A percentile compares a stretch with the other conserved stretches of the same genome.
Conservation (phyloP, 23 tunicate species). For the Phallusia fumigata region DNA sequence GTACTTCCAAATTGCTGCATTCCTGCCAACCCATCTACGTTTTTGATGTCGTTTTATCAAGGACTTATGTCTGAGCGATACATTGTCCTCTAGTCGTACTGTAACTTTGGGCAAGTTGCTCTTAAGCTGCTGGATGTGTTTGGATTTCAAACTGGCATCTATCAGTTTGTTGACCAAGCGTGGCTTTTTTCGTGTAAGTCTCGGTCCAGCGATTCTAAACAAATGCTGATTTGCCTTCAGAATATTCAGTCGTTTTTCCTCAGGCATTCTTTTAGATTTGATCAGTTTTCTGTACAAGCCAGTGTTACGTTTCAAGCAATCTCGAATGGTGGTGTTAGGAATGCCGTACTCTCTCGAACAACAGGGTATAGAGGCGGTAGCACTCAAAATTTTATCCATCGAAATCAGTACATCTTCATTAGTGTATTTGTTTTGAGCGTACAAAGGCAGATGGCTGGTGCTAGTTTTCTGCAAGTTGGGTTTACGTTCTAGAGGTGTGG, state of each 20-base stretch:
- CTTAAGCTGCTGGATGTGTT: background rate
- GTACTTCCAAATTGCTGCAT: background rate
- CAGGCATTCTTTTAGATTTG: background rate
- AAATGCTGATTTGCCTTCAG: background rate
- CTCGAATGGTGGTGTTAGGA: constrained; percentile 41
- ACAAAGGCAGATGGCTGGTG: background rate
- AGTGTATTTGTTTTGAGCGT: background rate
- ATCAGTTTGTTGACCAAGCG: no score
- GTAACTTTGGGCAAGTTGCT: background rate
- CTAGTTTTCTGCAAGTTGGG: background rate
- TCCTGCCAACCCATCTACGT: background rate
- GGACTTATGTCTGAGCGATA: background rate
- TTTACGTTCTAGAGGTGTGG: no score
- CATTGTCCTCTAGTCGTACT: background rate
- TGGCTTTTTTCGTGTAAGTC: background rate
- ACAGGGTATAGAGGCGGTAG: background rate
- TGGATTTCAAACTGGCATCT: background rate
- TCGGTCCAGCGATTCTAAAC: background rate
- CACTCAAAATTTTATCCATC: constrained; percentile 26
- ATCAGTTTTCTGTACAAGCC: constrained; percentile 2
- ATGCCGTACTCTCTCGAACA: constrained; percentile 11
- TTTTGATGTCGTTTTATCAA: background rate
- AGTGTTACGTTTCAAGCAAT: constrained; percentile 10
- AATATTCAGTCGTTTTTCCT: background rate
- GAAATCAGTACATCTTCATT: constrained; percentile 11